These are phyloP conservation scores for Nephila pilipes DNA, from an alignment of 1,140 invertebrate genomes.

Conservation along the genomic window DNA sequence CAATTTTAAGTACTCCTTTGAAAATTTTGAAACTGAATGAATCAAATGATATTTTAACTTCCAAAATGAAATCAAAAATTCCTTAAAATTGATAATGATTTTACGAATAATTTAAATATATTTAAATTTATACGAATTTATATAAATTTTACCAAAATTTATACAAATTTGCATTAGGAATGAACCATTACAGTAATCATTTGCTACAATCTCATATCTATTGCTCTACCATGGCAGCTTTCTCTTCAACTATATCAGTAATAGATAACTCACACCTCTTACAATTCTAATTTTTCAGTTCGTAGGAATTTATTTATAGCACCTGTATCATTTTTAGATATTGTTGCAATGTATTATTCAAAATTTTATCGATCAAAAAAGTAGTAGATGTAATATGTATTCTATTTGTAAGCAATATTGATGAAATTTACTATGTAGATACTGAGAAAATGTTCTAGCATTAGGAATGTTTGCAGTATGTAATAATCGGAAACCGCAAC, in stretches of 20 bases:
- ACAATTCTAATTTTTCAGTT: neutral
- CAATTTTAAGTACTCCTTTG: too few relatives aligned
- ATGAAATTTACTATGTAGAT: neutral
- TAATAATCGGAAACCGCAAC: too few relatives aligned
- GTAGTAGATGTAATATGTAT: neutral
- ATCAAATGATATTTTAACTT: too few relatives aligned
- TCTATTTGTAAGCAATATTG: neutral
- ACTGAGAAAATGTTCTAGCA: too few relatives aligned
- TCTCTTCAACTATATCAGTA: neutral
- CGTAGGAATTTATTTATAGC: neutral
- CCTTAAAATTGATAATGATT: too few relatives aligned
- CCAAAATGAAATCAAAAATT: too few relatives aligned
- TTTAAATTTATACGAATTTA: too few relatives aligned
- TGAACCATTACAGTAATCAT: neutral
- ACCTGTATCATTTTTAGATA: neutral
- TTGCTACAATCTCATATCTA: conserved; percentile 4
- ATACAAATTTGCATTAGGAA: too few relatives aligned
- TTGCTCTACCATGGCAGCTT: conserved; percentile 36
- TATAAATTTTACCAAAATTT: too few relatives aligned
- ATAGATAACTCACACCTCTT: neutral
- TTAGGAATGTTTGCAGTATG: too few relatives aligned
- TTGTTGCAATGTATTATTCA: neutral
- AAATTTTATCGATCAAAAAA: neutral
- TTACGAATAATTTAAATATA: too few relatives aligned
- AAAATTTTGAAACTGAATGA: too few relatives aligned